Evolutionary conservation across 2,113 vertebrate genomes (phyloP).

Genomic region (Calypte anna): DNA sequence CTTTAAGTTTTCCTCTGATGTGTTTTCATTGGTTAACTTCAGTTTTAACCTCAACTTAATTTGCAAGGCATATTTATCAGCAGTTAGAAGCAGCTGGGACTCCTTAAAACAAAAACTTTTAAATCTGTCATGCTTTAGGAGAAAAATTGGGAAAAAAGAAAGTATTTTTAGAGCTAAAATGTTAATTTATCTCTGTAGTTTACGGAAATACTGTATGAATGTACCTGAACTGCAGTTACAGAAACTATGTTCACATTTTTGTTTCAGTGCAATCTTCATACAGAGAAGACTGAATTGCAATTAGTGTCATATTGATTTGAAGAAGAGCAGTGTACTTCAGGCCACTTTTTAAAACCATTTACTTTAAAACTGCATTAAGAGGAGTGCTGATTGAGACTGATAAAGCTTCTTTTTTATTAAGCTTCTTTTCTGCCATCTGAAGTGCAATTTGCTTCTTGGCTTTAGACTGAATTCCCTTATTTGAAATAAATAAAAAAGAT

Average conservation of each 20-base stretch:
- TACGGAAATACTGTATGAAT: background rate
- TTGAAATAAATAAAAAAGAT: background rate
- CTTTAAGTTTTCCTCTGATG: background rate
- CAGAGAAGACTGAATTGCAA: background rate
- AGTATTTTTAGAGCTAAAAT: background rate
- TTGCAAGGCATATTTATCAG: background rate
- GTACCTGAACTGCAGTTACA: background rate
- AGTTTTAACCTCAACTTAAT: background rate
- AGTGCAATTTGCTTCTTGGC: background rate
- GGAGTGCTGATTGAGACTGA: background rate
- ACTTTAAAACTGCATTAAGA: background rate
- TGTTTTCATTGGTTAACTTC: background rate
- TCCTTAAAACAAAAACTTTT: background rate
- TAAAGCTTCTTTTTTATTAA: background rate
- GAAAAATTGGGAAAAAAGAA: background rate
- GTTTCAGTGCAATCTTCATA: background rate
- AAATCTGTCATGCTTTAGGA: background rate
- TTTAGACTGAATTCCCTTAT: background rate
- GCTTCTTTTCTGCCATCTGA: background rate
- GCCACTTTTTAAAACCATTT: background rate
- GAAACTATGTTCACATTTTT: background rate
- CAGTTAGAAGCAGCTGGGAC: background rate
- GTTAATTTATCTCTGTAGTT: background rate
- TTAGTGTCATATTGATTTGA: background rate
- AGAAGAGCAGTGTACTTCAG: rapidly evolving